Conservation (phyloP, 2,888 invertebrate genomes). For the Cylloceria caligata region DNA sequence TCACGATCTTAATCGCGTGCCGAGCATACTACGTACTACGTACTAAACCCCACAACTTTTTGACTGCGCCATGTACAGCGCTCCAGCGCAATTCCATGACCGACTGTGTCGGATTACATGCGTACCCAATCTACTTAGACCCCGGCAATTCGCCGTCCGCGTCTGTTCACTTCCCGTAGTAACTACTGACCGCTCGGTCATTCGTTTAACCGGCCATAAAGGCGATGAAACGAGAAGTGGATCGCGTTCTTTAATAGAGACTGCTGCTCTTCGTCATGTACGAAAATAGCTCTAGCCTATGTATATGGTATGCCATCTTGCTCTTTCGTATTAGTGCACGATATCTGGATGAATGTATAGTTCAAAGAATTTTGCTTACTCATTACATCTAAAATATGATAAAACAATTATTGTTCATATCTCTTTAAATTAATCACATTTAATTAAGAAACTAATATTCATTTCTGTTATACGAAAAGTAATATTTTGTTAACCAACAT, state of each 20-base stretch:
- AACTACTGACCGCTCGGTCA: constrained; percentile 14
- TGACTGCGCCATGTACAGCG: background rate
- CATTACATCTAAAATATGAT: background rate
- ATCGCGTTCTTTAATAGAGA: constrained; percentile 39
- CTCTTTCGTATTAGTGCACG: constrained; percentile 8
- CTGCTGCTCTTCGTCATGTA: constrained; percentile 35
- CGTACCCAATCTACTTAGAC: constrained; percentile 36
- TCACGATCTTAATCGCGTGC: constrained; percentile 31
- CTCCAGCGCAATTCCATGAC: constrained; percentile 33
- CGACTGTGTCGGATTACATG: constrained; percentile 33
- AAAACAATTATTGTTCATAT: too few species aligned
- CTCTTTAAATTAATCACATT: too few species aligned
- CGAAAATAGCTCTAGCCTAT: constrained; percentile 34
- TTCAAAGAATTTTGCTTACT: background rate
- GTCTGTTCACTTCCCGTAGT: constrained; percentile 19
- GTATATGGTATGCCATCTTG: constrained; percentile 9
- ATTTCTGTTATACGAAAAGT: too few species aligned
- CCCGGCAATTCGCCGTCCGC: background rate
- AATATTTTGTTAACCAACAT: too few species aligned
- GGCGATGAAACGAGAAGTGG: constrained; percentile 21
- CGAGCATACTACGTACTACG: background rate
- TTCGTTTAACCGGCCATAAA: constrained; percentile 8
- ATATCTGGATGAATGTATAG: constrained; percentile 2
- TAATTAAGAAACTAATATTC: too few species aligned
- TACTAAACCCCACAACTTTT: too few species aligned